These are phyloP conservation scores for Emydura subglobosa DNA, from an alignment of 2,113 vertebrate species.

Conservation along the genomic window DNA sequence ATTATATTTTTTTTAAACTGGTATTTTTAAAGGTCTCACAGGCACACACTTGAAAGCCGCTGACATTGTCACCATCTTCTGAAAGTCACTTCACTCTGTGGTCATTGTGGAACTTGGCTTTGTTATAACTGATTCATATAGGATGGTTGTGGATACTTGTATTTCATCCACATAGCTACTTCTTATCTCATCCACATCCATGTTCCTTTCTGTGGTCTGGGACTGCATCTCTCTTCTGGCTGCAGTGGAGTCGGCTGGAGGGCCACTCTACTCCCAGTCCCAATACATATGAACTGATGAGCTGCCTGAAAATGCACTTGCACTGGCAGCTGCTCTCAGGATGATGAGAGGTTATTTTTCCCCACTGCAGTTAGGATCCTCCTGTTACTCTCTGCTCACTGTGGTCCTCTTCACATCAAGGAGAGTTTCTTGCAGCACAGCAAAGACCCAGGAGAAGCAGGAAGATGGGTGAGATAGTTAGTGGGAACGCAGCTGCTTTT, in stretches of 20 bases:
- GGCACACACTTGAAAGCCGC: slow-evolving; percentile 50
- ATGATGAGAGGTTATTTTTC: background rate
- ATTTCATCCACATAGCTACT: background rate
- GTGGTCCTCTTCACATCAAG: background rate
- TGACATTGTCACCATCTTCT: slow-evolving; percentile 54
- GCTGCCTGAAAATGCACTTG: background rate
- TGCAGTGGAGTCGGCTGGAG: background rate
- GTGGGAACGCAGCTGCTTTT: background rate
- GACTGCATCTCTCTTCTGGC: background rate
- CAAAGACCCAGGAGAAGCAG: background rate
- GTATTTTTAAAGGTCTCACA: slow-evolving; percentile 38
- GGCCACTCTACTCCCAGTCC: background rate
- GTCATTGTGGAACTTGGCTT: slow-evolving; percentile 55
- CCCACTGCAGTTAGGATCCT: background rate
- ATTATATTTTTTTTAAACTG: slow-evolving; percentile 12
- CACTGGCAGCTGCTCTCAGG: background rate
- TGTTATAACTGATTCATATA: background rate
- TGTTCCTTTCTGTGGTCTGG: background rate
- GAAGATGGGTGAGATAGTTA: background rate
- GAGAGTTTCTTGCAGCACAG: background rate
- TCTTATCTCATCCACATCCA: background rate
- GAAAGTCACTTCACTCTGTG: slow-evolving; percentile 51
- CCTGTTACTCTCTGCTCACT: too few relatives aligned
- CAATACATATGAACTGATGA: background rate
- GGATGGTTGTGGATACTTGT: background rate